phyloP scores from a whole-genome alignment of 1,140 invertebrate genomes.

The Drosophila neocordata region DNA sequence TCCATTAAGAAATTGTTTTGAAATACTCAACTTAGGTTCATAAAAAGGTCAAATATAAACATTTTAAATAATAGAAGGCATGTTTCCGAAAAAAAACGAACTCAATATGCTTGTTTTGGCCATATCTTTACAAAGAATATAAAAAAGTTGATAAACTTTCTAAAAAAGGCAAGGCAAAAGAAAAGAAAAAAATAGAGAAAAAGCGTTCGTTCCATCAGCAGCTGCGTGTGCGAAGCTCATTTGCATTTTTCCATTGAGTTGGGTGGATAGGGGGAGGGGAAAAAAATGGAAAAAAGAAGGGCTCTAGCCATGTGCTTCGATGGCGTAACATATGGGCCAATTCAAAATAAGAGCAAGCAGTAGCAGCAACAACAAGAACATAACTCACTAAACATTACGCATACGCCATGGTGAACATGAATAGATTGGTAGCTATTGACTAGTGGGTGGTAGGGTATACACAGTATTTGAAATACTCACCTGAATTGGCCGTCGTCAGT shows the following conservation, averaged over 20 bases:
- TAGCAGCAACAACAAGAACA: slow-evolving; percentile 27
- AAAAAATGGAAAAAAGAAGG: neutral
- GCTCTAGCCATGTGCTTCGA: slow-evolving; percentile 20
- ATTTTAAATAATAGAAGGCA: too few species aligned
- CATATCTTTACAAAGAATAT: neutral
- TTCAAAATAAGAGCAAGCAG: slow-evolving; percentile 8
- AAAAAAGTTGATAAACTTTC: slow-evolving; percentile 11
- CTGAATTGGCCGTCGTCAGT: slow-evolving; percentile 77
- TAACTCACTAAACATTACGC: slow-evolving; percentile 37
- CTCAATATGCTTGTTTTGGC: neutral
- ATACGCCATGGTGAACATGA: slow-evolving; percentile 28
- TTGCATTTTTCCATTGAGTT: slow-evolving; percentile 60
- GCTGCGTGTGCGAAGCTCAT: slow-evolving; percentile 61
- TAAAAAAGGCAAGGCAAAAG: neutral
- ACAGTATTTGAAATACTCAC: slow-evolving; percentile 46
- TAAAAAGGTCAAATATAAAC: too few species aligned
- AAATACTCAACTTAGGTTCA: too few species aligned
- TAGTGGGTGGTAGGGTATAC: neutral
- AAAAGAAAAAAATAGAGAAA: neutral
- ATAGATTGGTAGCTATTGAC: neutral
- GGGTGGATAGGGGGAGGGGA: neutral
- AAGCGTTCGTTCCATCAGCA: slow-evolving; percentile 17
- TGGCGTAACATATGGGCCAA: slow-evolving; percentile 44
- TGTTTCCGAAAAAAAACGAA: too few species aligned
- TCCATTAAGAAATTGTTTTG: too few species aligned